Base-by-base conservation (phyloP, 2,797 vertebrate species). In the Lepus oiostolus region DNA sequence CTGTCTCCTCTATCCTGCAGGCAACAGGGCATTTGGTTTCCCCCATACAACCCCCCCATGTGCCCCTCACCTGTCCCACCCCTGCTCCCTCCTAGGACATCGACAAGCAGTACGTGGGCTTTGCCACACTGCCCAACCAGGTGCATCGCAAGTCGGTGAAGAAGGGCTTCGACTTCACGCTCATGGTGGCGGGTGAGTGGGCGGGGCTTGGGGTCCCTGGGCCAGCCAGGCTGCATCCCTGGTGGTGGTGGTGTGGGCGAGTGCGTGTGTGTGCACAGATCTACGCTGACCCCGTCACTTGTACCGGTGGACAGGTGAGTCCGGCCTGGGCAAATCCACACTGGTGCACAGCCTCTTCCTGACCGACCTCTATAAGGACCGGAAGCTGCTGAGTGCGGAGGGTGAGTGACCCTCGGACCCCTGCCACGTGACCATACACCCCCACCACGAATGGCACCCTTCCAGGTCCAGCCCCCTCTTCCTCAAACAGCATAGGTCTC, bases 291-390 rank as follows among this genome's bases (percentile, higher is more conserved):
- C 24, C 70, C 50, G 91, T 62, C 42, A 7, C 30, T 85, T 16
- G 28, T 87, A 3, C 71, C 82, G 62, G 12, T 17, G 85, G 24
- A 24, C 94, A 97, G 97, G 96, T 65, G 99, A 99, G 98, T 99
- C 99, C 0, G 99, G 99, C 92, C 98, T 99, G 98, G 99, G 99
- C 75, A 99, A 99, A 98, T 99, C 99, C 95, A 99, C 99, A 0
- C 98, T 99, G 96, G 99, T 99, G 97, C 99, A 99, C 98, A 99
- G 99, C 96, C 99, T 99, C 92, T 99, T 99, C 97, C 99, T 99
- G 96, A 99, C 99, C 77, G 99, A 99, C 97, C 98, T 99, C 76
- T 99, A 99, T 98, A 99, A 99, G 98, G 99, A 99, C 97, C 98
- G 99, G 96, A 99, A 99, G 93, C 98, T 99, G 94, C 99, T 99